These are phyloP conservation scores for Cryptomyrus ogoouensis DNA, from an alignment of 2,113 vertebrate species.

Conservation along the genomic window DNA sequence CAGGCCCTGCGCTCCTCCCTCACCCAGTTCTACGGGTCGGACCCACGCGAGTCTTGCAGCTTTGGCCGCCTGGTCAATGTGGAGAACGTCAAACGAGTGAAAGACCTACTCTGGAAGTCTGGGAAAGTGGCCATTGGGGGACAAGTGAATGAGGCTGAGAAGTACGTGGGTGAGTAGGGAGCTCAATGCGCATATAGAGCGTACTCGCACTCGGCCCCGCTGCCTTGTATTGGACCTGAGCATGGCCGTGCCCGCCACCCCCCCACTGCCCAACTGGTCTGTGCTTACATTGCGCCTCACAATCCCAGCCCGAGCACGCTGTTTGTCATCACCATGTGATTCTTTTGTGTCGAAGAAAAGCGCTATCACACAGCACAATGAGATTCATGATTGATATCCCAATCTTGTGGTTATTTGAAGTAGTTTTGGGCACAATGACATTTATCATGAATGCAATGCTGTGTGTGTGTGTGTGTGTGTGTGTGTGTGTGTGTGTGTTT, in stretches of 20 bases:
- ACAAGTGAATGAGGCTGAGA: constrained; percentile 59
- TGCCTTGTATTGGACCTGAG: background rate
- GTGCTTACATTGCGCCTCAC: background rate
- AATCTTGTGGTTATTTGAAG: background rate
- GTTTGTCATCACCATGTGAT: background rate
- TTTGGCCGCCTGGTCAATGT: constrained; percentile 58
- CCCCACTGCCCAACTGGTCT: background rate
- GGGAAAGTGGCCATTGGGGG: constrained; percentile 61
- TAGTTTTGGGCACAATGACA: background rate
- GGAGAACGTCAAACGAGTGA: constrained; percentile 49
- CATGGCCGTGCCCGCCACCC: background rate
- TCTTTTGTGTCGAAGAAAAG: background rate
- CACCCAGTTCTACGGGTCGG: constrained; percentile 54
- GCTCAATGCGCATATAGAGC: background rate
- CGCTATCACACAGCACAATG: background rate
- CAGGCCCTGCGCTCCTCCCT: constrained; percentile 55
- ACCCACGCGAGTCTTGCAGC: constrained; percentile 56
- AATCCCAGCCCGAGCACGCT: background rate
- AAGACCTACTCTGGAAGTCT: constrained; percentile 51
- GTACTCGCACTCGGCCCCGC: background rate
- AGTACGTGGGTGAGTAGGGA: constrained; percentile 57
- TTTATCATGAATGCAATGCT: background rate
- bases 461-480: background rate
- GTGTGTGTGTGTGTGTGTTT: too few relatives aligned
- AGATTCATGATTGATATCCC: background rate